These are phyloP conservation scores for Phengaris arion DNA, from an alignment of 2,888 invertebrate genomes.

Conservation along the genomic window DNA sequence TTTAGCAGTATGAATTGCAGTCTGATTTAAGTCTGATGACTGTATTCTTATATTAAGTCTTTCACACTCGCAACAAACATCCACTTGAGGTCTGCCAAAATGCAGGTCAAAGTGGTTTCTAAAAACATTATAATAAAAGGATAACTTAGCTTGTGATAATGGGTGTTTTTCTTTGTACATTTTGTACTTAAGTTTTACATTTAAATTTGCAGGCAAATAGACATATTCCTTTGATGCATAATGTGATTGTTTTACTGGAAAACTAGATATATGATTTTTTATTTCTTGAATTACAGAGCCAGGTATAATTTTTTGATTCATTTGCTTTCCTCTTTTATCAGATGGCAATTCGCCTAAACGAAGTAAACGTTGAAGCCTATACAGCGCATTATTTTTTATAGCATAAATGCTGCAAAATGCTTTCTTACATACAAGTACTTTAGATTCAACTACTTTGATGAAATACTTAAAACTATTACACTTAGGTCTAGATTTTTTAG, in stretches of 20 bases:
- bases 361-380: constrained; percentile 1
- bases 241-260: not conserved
- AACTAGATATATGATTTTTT: too few species aligned
- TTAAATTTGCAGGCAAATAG: constrained; percentile 1
- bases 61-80: too few species aligned
- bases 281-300: too few species aligned
- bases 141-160: not conserved
- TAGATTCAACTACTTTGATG: constrained; percentile 1
- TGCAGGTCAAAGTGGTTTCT: constrained; percentile 1
- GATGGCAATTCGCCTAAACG: constrained; percentile 1
- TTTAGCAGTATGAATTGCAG: too few species aligned
- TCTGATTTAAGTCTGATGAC: too few species aligned
- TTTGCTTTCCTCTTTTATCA: too few species aligned
- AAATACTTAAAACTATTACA: not conserved
- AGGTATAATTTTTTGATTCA: too few species aligned
- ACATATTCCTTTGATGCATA: constrained; percentile 1
- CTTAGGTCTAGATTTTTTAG: too few species aligned
- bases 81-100: not conserved
- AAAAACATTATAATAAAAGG: constrained; percentile 1
- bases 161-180: not conserved
- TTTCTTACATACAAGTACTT: constrained; percentile 1
- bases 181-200: not conserved
- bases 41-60: too few species aligned
- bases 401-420: not conserved
- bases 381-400: not conserved